Percentiles rank a stretch among this genome's conserved stretches.
phyloP scores from a whole-genome alignment of 1,140 invertebrate species.

The Macrobrachium rosenbergii region DNA sequence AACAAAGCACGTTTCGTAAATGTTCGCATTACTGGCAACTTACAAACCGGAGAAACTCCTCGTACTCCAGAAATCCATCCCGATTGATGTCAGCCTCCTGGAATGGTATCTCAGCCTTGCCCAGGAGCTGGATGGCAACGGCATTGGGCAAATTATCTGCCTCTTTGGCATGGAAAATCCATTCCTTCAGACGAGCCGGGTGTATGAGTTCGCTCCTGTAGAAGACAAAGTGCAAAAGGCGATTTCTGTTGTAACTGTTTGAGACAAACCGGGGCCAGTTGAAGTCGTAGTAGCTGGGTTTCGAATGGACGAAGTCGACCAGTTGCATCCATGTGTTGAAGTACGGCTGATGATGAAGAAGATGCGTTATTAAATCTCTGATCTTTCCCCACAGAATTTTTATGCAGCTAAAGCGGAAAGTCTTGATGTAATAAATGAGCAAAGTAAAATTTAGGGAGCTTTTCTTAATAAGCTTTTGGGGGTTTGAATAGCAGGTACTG shows the following conservation, averaged over 20 bases:
- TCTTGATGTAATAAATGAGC: background rate
- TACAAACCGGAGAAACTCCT: constrained; percentile 67
- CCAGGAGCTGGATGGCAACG: constrained; percentile 21
- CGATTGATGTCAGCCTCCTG: constrained; percentile 23
- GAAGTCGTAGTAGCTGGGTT: background rate
- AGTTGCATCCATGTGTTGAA: constrained; percentile 1
- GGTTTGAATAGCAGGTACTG: no score
- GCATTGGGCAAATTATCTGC: constrained; percentile 35
- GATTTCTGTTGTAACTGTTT: background rate
- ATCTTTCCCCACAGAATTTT: no score
- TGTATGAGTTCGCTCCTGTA: constrained; percentile 45
- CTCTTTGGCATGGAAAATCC: constrained; percentile 14
- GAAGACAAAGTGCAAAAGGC: constrained; percentile 20
- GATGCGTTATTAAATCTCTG: no score
- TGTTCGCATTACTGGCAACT: background rate
- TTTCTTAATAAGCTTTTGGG: no score
- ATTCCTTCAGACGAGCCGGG: constrained; percentile 36
- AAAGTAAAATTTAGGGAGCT: no score
- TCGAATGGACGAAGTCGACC: constrained; percentile 22
- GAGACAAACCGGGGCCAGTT: constrained; percentile 33
- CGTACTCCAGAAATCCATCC: constrained; percentile 41
- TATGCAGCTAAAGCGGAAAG: background rate
- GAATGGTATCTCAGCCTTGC: background rate
- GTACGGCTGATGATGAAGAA: background rate
- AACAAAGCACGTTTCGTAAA: no score